Base-by-base conservation (phyloP, 64 coral and sea anemone species). In the Hydrozoanthus tunicans region DNA sequence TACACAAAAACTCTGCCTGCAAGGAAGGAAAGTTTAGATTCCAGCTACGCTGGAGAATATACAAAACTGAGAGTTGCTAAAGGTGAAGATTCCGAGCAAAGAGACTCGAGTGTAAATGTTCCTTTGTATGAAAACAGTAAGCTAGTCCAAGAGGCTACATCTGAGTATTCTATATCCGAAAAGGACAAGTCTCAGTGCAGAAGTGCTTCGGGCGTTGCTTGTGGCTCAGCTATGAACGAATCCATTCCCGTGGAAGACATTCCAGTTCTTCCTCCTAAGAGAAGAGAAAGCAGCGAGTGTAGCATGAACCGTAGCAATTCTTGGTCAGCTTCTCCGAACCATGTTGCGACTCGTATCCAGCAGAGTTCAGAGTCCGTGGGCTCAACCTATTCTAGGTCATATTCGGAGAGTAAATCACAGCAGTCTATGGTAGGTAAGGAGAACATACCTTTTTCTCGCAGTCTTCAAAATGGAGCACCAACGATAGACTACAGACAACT, bases 231-330 rank as follows among this genome's bases (percentile, higher is more conserved):
- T 74, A 88, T 88, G 84, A 88, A 88, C 5, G 84, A 88, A 58
- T 88, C 84, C 4, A 88, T 88, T 57, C 67, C 84, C 6, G 53
- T 88, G 7, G 84, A 88, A 43, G 84, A 88, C 8, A 23, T 88
- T 4, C 84, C 69, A 1, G 84, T 88, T 32, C 84, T 88, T 51
- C 68, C 69, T 3, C 84, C 84, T 12, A 88, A 88, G 56, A 88
- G 24, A 74, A 72, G 56, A 10, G n/a, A 88, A 74, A 68, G 20
- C 23, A 51, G 84, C 2, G 84, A 88, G 13, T 60, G 53, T 27
- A 59, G 1, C 59, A 23, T 32, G 10, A 71, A 15, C 23, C 54
- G 84, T 59, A 88, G 69, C 51, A 74, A 74, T 7, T 88, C 84
- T 1, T 88, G 84, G 84, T 88, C 84, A 43, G 4, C 68, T 71